Evolutionary conservation across 2,888 invertebrate genomes (phyloP), one percentile per base, ranked within the genome.

Genomic region (Clivina fossor): DNA sequence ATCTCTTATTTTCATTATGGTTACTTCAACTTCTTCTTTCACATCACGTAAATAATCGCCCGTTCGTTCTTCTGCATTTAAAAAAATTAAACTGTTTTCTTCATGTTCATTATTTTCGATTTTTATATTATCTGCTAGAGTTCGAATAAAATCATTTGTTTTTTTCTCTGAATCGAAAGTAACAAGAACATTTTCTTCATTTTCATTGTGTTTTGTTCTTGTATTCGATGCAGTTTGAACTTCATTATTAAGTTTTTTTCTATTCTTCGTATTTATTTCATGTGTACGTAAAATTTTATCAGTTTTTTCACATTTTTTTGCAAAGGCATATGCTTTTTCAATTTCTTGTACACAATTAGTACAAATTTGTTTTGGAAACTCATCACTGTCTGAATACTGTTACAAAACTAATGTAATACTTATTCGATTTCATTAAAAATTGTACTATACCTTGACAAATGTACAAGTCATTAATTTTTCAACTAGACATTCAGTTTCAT

Each of bases 291-390:
- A n/a, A n/a, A n/a, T 33, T 33, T 8, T 33, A 11, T 33, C 16
- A 1, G 33, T 15, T 3, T 2, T 33, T 1, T 15, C 4, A 16
- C 1, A 33, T 33, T 33, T 33, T 33, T 4, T 33, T 8, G 16
- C 1, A n/a, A 33, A 11, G 13, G 13, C 16, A 33, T 33, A 33
- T 16, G 33, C 33, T 3, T 33, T 15, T 15, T 15, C 13, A 5
- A 33, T 33, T 33, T 33, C 7, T 33, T 33, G 33, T n/a, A 33
- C 33, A 33, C 33, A 33, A 2, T 33, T 33, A 5, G 33, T 33
- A 11, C 33, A 33, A 7, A 33, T 16, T 4, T 8, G 1, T 9
- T 33, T 33, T 7, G 33, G 33, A n/a, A 33, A 16, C 3, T 33
- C 16, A 11, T 33, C 33, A 13, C 4, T 33, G 7, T 33, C 11